Evolutionary conservation across 1,140 invertebrate species (phyloP), one percentile per base, ranked within the genome.

Genomic region (Drosophila rhopaloa): DNA sequence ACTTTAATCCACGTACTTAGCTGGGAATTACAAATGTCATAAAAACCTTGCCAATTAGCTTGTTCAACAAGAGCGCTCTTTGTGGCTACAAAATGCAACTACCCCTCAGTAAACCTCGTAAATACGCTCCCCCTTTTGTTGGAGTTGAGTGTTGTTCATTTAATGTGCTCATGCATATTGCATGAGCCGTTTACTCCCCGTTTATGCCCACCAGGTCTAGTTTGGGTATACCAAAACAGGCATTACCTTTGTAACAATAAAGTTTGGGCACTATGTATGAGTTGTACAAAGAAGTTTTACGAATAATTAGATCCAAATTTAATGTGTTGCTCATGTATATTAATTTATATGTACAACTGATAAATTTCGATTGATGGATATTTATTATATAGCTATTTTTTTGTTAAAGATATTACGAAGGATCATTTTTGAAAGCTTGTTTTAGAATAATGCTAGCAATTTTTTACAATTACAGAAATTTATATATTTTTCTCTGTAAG

Each of bases 131-230:
- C 68, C 75, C 47, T 47, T 32, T 53, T 19, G 24, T 13, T 50
- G 48, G 48, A 32, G 67, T 41, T 51, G 56, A 50, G 55, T 62
- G 81, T 70, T 68, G 47, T 48, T 83, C 79, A 73, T 88, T 86
- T 86, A 88, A 86, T 86, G 83, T 73, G 63, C 67, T 80, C 76
- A 88, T 86, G 72, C 56, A 86, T 86, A 88, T 83, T 86, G 71
- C 41, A 86, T 83, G 47, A 79, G 81, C 71, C 72, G 77, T 83
- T 88, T 86, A 79, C 76, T 61, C 71, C 65, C 62, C 38, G 43
- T 37, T 60, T 50, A 9, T 57, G 24, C 24, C 24, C 24, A 24
- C 24, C 24, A 55, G n/a, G 38, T 47, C 58, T 40, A 72, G 37
- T 44, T 37, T 24, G 32, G 54, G 46, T 44, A 50, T 50, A 38